Base-by-base conservation (phyloP, 2,113 vertebrate species). In the Gavialis gangeticus region DNA sequence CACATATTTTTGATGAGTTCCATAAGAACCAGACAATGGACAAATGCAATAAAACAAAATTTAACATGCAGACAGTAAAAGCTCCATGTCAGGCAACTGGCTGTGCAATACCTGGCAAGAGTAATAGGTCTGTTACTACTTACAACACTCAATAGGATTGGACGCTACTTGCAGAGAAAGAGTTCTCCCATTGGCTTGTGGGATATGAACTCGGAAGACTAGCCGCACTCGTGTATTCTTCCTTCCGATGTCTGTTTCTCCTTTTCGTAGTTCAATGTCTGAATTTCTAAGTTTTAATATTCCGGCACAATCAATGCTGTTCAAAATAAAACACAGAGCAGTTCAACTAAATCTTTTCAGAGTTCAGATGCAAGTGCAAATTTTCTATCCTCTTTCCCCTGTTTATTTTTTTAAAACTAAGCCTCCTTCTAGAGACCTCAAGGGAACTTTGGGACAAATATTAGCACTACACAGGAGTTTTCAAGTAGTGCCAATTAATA, bases 131-230 rank as follows among this genome's bases (percentile, higher is more conserved):
- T 66, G 14, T 27, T 27, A 27, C 93, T 92, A 99, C 99, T 99
- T 96, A 99, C 99, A 99, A 97, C 99, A 99, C 90, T 99, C 99
- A 2, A 99, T 99, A 75, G 99, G 99, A 97, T 99, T 99, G 4
- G 99, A 99, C 12, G 99, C 95, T 2, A 98, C 98, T 97, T 99
- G 99, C 22, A 99, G 97, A 27, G 99, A 99, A 80, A 99, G 94
- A 0, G 98, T 99, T 95, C 99, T 98, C 96, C 99, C 99, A 0
- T 97, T 98, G 97, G 99, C 98, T 93, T 99, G 99, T 1, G 98
- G 99, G 97, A 99, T 98, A 84, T 99, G 99, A 22, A 99, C 98
- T 1, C 99, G 98, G 95, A 99, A 99, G 90, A 99, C 99, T 97
- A 99, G 97, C 85, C 99, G 95, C 90, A 99, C 99, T 0, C 99